Conservation (phyloP, 1,140 invertebrate species). For the Hesperophylax magnus region DNA sequence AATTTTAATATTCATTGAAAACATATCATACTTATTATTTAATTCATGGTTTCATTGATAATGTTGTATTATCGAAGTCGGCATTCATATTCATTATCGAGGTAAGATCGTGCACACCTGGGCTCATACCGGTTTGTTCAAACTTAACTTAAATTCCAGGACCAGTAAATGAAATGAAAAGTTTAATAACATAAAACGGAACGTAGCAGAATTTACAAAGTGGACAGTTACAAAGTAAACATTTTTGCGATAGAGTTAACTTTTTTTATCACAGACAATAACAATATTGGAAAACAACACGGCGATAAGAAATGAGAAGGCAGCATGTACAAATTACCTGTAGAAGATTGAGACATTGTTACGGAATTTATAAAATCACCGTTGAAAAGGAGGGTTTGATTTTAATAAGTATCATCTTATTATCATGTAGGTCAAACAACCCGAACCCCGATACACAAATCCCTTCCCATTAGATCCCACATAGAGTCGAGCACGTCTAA, state of each 20-base stretch:
- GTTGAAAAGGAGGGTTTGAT: neutral
- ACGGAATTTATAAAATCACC: neutral
- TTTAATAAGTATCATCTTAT: neutral
- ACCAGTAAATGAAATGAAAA: constrained; percentile 6
- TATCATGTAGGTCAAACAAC: constrained; percentile 44
- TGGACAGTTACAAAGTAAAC: neutral
- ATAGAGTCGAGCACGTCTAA: constrained; percentile 11
- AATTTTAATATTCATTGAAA: neutral
- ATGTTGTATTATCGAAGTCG: neutral
- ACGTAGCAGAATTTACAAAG: neutral
- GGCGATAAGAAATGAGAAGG: neutral
- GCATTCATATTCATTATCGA: constrained; percentile 9
- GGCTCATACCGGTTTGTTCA: constrained; percentile 13
- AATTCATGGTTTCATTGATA: constrained; percentile 1
- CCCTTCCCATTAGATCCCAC: constrained; percentile 31
- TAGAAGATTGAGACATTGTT: too few species aligned
- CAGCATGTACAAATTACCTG: neutral
- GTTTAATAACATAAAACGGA: constrained; percentile 1
- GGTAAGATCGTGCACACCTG: constrained; percentile 10
- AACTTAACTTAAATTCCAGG: neutral
- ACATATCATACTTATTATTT: neutral
- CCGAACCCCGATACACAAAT: constrained; percentile 22
- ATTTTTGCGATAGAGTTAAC: too few species aligned
- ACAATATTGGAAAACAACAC: neutral
- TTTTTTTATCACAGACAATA: neutral